Evolutionary conservation across 2,888 invertebrate species (phyloP), one percentile per base, ranked within the genome.

Genomic region (Athripsodes cinereus): DNA sequence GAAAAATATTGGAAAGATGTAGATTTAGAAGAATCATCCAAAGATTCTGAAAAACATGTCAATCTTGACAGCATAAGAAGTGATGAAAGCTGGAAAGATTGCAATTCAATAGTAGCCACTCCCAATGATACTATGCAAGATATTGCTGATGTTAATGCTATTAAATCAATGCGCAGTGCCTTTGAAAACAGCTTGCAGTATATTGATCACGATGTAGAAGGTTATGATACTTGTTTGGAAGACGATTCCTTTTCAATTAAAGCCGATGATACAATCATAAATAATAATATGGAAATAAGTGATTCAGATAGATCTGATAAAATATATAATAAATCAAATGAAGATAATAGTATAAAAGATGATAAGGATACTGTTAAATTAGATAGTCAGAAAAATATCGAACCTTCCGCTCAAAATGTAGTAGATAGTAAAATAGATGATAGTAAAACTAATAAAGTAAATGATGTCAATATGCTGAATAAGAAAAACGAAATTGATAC

Each of bases 201-300:
- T 63, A 79, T 79, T 59, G 79, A 79, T 67, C 79, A 79, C 63
- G 78, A 79, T 65, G 71, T 77, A 63, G 79, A 79, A 56, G 83
- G 80, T 56, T 83, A 83, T 69, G 84, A 83, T 70, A 83, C 84
- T 2, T 83, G 83, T 69, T 69, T 82, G 58, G 83, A 83, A 62
- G 84, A 83, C 58, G 82, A 82, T 56, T 76, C 81, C 47, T 73
- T 78, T 40, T 61, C 61, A 1, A 31, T 53, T 11, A 63, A 52
- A 55, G 59, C 53, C 13, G 63, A 63, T 6, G 56, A 55, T 34
- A 60, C 53, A 51, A 48, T 53, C 46, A 58, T 54, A 2, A 62
- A 62, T 22, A 63, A 61, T 20, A 63, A 62, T 31, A 19, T 55
- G n/a, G 47, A 49, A 20, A 22, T 35, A 22, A 58, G 54, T 31